Base-by-base conservation (phyloP, 2,113 vertebrate genomes). In the Podocnemis expansa region DNA sequence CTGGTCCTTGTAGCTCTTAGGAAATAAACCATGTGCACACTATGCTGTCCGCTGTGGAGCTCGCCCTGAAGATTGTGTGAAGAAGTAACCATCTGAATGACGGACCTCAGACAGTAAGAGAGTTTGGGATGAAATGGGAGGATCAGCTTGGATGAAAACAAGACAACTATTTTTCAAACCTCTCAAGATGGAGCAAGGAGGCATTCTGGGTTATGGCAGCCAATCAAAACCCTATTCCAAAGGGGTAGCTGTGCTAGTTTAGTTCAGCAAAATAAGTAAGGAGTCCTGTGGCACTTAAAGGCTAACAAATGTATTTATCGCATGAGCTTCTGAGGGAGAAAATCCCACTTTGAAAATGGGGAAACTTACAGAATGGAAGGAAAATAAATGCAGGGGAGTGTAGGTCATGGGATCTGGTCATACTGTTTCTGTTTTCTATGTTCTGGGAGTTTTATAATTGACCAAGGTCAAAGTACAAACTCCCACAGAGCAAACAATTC, bases 1-100 rank as follows among this genome's bases (percentile, higher is more conserved):
- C 93, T 94, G n/a, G 93, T 92, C 80, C 70, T 91, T 81, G 90
- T 52, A 85, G 85, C 78, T 94, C 82, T 85, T 1, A 22, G 95
- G 85, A 90, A 55, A 80, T 49, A 94, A 70, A 21, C n/a, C 91
- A 63, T 0, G 1, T 56, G 80, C 75, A 76, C 80, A 63, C 67
- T 0, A 56, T 90, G 10, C 38, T 76, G 6, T 21, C 11, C 58
- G 34, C 43, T 86, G 75, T 2, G 0, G 0, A 43, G 81, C 34
- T 52, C 11, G 55, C 41, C 19, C 27, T 5, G n/a, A 81, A 38
- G 19, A 21, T 73, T 1, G 0, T n/a, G 3, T 1, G 45, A 55
- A 89, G 89, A 91, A 0, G 0, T 43, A 70, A 80, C 82, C 92
- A 85, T 29, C 93, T 93, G 89, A 78, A 78, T 92, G 83, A 73